Conservation (phyloP, 2,113 vertebrate species). For the Campylomormyrus numenius region DNA sequence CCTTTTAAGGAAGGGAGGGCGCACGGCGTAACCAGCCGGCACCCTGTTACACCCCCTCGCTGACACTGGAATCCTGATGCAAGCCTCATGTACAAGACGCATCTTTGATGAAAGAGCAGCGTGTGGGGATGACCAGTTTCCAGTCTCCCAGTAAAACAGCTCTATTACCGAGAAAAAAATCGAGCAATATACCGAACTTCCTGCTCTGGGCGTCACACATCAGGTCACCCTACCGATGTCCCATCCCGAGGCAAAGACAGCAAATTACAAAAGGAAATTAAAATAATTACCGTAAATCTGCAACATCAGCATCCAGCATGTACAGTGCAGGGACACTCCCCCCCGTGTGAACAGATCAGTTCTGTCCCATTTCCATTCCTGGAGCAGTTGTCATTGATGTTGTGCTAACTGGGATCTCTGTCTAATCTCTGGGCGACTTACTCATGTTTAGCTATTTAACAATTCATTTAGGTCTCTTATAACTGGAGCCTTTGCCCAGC, state of each 20-base stretch:
- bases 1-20: background rate
- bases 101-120: constrained; percentile 45
- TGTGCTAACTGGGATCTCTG: constrained; percentile 9
- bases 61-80: background rate
- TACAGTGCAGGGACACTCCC: constrained; percentile 23
- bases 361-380: constrained; percentile 32
- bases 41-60: background rate
- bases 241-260: constrained; percentile 49
- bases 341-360: constrained; percentile 8
- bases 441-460: constrained; percentile 7
- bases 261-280: constrained; percentile 58
- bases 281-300: constrained; percentile 53
- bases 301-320: constrained; percentile 41
- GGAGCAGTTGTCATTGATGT: constrained; percentile 21
- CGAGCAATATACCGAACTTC: constrained; percentile 55
- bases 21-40: background rate
- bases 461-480: background rate
- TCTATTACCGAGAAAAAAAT: constrained; percentile 47
- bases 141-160: constrained; percentile 55
- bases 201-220: constrained; percentile 44
- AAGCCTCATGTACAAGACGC: constrained; percentile 55
- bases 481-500: background rate
- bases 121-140: constrained; percentile 59
- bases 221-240: constrained; percentile 48
- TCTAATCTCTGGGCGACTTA: background rate